Percentiles rank a stretch among this genome's conserved stretches.
Evolutionary conservation across 1,140 invertebrate species (phyloP).

Genomic region (Goniozus legneri): DNA sequence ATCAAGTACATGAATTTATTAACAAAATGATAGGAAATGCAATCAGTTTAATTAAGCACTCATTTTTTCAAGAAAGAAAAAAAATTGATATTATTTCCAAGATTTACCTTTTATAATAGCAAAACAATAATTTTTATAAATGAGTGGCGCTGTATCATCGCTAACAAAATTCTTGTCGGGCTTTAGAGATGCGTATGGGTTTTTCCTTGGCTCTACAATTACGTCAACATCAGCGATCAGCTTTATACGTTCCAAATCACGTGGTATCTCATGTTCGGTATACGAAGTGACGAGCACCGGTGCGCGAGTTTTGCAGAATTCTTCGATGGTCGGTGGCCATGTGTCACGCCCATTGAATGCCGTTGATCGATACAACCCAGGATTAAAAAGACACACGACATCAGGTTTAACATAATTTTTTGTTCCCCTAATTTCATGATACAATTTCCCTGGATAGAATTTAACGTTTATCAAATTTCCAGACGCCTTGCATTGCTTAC

Average conservation of each 20-base stretch:
- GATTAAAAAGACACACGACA: constrained; percentile 69
- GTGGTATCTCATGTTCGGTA: constrained; percentile 61
- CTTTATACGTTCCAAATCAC: constrained; percentile 58
- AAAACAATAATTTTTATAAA: constrained; percentile 70
- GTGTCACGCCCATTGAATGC: constrained; percentile 61
- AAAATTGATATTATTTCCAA: background rate
- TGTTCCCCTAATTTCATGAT: constrained; percentile 57
- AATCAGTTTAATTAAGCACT: too few species aligned
- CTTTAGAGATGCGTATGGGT: constrained; percentile 64
- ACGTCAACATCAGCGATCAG: constrained; percentile 51
- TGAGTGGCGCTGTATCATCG: constrained; percentile 64
- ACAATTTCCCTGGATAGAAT: constrained; percentile 58
- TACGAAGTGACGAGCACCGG: constrained; percentile 66
- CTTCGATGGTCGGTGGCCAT: constrained; percentile 62
- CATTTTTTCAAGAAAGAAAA: background rate
- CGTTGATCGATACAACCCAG: constrained; percentile 64
- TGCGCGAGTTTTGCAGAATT: constrained; percentile 49
- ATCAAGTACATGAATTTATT: too few species aligned
- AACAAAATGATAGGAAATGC: too few species aligned
- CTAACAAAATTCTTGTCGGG: constrained; percentile 73
- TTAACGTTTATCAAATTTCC: constrained; percentile 52
- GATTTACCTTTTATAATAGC: constrained; percentile 22
- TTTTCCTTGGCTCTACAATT: constrained; percentile 54
- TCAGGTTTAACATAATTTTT: constrained; percentile 53
- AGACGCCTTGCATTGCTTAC: constrained; percentile 47